These are phyloP conservation scores for Pseudomyrmex dendroicus DNA, from an alignment of 1,140 invertebrate species.

Conservation along the genomic window DNA sequence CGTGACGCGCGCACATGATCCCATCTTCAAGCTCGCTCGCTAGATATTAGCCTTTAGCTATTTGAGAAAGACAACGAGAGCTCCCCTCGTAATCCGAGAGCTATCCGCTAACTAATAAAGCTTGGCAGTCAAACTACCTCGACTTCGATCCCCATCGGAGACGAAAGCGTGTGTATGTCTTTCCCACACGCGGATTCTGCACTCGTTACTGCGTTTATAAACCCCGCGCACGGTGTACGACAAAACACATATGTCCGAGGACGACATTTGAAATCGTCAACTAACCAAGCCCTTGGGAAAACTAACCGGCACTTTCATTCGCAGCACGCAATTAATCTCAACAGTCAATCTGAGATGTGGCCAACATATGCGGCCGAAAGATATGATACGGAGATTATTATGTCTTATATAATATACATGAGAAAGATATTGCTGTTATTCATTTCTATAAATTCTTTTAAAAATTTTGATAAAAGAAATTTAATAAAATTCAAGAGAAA, in stretches of 20 bases:
- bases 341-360: conserved; percentile 10
- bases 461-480: not conserved
- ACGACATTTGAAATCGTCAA: conserved; percentile 71
- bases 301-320: conserved; percentile 56
- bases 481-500: not conserved
- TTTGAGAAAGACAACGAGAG: conserved; percentile 65
- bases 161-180: conserved; percentile 68
- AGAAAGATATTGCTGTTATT: conserved; percentile 1
- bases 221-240: conserved; percentile 56
- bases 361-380: not conserved
- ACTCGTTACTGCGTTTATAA: conserved; percentile 76
- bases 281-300: conserved; percentile 72
- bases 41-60: conserved; percentile 55
- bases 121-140: conserved; percentile 71
- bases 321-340: conserved; percentile 58
- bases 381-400: conserved; percentile 16
- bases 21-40: conserved; percentile 25
- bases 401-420: not conserved
- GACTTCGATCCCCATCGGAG: conserved; percentile 45
- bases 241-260: conserved; percentile 68
- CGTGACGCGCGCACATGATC: not conserved
- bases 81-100: conserved; percentile 67
- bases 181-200: conserved; percentile 75
- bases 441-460: not conserved
- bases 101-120: conserved; percentile 70